phyloP scores from a whole-genome alignment of 2,888 invertebrate genomes.

The Asteroscopus sphinx region DNA sequence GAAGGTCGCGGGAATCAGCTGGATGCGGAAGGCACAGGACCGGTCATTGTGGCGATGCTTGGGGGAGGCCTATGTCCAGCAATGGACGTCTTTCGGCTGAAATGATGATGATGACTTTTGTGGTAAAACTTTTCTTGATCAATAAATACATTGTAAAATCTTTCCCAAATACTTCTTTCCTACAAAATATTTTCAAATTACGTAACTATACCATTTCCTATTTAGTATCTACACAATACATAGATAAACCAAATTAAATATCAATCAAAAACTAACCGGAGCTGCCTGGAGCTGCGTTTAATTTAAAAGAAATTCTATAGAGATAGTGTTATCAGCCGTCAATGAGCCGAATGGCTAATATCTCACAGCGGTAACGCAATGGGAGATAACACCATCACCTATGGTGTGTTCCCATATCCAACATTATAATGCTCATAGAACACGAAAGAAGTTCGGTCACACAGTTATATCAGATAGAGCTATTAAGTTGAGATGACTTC shows the following conservation, averaged over 20 bases:
- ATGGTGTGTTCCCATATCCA: constrained; percentile 37
- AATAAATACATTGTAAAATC: background rate
- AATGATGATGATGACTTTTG: no score
- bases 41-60: no score
- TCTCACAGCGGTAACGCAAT: constrained; percentile 44
- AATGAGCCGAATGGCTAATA: constrained; percentile 41
- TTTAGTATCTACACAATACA: constrained; percentile 19
- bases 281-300: constrained; percentile 25
- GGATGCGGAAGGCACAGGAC: no score
- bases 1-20: no score
- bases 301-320: constrained; percentile 43
- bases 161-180: background rate
- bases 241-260: constrained; percentile 53
- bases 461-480: constrained; percentile 50
- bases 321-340: constrained; percentile 52
- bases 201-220: constrained; percentile 15
- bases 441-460: constrained; percentile 37
- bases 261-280: constrained; percentile 47
- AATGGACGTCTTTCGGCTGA: no score
- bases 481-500: constrained; percentile 44
- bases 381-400: constrained; percentile 54
- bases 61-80: no score
- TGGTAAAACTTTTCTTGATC: background rate
- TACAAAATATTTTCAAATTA: background rate
- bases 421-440: constrained; percentile 51